Evolutionary conservation across 1,140 invertebrate species (phyloP), one percentile per base, ranked within the genome.

Genomic region (Drosophila parabipectinata): DNA sequence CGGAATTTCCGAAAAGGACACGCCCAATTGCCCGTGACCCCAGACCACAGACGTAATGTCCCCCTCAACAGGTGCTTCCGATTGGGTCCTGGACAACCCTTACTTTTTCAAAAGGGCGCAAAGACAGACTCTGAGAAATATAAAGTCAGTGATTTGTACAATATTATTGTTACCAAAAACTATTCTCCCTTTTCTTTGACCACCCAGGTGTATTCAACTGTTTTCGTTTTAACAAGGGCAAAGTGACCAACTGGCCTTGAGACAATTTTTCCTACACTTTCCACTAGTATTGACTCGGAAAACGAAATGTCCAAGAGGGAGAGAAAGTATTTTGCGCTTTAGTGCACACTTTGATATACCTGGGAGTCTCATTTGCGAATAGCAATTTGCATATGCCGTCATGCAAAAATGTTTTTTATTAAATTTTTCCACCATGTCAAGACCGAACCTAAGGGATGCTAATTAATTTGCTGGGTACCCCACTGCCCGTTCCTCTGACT

Each of bases 381-480:
- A 37, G n/a, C 56, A 88, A 88, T 88, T 88, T 88, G 83, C 83
- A 89, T 88, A 88, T 63, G 79, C 74, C 74, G 83, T 88, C 83
- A 88, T 88, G 83, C 83, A 63, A 88, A 88, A 89, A 89, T 83
- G 44, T 47, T 69, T 69, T 67, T 69, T 84, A 84, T 88, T 89
- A 87, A 50, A 87, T 80, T 61, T 80, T 77, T 72, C 51, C 71
- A 54, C 24, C 59, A 41, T 15, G 45, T 47, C 48, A 45, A 4
- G 41, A 21, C 26, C 45, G 26, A 30, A 21, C 24, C 15, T 18
- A 18, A 14, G 41, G 44, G 71, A 56, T 66, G 67, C 72, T 87
- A 88, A 88, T 87, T 87, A 87, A 87, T 87, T 79, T 88, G 41
- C 54, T 21, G 5, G 14, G 8, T 6, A 32, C 50, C 34, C 37